These are phyloP conservation scores for Phocoena phocoena DNA, from an alignment of 2,113 vertebrate species.

Conservation along the genomic window DNA sequence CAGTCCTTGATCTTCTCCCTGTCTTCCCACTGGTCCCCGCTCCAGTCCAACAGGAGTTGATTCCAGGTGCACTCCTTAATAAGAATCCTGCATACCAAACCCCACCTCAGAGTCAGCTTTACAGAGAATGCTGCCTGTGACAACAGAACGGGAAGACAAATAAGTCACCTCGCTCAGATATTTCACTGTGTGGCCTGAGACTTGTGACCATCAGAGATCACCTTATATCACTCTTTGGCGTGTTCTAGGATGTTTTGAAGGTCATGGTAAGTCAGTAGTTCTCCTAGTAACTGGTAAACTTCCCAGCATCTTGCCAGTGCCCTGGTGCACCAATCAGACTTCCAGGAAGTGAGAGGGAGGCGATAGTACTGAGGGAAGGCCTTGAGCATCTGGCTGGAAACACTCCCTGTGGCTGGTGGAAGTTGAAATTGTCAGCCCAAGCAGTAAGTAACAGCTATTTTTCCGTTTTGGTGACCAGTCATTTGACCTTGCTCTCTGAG, in stretches of 20 bases:
- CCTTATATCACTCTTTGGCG: neutral
- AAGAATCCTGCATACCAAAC: neutral
- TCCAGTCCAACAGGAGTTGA: neutral
- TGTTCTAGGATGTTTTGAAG: neutral
- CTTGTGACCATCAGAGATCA: neutral
- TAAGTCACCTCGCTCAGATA: neutral
- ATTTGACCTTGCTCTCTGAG: neutral
- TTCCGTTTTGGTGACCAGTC: neutral
- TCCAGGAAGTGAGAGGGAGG: neutral
- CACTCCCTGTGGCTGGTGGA: neutral
- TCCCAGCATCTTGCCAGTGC: neutral
- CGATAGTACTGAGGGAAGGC: neutral
- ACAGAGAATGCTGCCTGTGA: accelerated
- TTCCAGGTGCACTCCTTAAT: neutral
- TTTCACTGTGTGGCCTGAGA: neutral
- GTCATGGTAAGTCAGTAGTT: neutral
- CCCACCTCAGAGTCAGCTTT: neutral
- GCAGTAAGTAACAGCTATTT: too few species aligned
- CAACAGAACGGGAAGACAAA: neutral
- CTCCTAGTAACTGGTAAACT: neutral
- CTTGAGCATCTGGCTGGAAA: neutral
- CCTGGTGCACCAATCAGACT: neutral
- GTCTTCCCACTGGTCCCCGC: neutral
- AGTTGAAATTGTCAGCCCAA: neutral
- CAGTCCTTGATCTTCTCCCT: neutral